Base-by-base conservation (phyloP, 2,888 invertebrate genomes). In the Eulithis testata region DNA sequence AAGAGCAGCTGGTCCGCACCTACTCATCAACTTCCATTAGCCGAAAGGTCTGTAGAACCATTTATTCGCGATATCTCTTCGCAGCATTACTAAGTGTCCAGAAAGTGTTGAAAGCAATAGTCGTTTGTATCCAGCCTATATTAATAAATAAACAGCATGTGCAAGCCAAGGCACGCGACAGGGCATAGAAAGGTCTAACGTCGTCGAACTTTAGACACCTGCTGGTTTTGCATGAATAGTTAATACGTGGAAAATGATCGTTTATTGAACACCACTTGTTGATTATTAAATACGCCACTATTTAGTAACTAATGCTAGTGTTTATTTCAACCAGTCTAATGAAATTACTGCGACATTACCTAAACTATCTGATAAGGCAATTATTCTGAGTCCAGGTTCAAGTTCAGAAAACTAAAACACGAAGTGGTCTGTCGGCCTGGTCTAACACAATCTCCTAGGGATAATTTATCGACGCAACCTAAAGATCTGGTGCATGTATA, bases 141-240 rank as follows among this genome's bases (percentile, higher is more conserved):
- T 79, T 77, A 80, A 78, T 78, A 80, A 60, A 67, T 67, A 63
- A 67, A 74, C 74, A 73, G 70, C 80, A 81, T 82, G 81, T 82
- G 82, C 79, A 72, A 76, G 75, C 72, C 65, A 68, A 69, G 76
- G 83, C 89, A 86, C 88, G 87, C 86, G 89, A 87, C 86, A 83
- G 68, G 62, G 74, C 78, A 79, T 80, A 84, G 80, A 91, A 90
- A 91, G 91, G 91, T 91, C 91, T 84, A 84, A 87, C 82, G 91
- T 86, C 90, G 82, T 78, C 82, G 91, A 89, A 88, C 91, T 78
- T 68, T n/a, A 63, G 66, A 73, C 91, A 91, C 86, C 91, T 91
- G 91, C 87, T 76, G 70, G 54, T 65, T 73, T 79, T 79, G 76
- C 76, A 78, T 81, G 54, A 69, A 70, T 70, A 71, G 67, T 59